Conservation (phyloP, 2,888 invertebrate species). For the Leucophenga montana region DNA sequence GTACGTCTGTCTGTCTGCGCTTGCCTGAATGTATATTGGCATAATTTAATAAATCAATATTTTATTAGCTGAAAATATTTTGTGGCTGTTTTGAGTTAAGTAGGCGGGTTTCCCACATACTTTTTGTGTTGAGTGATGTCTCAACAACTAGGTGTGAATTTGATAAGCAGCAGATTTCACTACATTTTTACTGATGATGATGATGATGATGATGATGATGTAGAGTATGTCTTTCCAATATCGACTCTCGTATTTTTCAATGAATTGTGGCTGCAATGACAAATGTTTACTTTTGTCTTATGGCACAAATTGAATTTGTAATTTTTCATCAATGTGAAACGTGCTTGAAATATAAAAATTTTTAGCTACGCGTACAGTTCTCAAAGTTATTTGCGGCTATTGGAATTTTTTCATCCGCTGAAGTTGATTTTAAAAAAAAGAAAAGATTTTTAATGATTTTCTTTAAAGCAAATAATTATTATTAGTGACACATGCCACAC, state of each 20-base stretch:
- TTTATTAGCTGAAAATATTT: conserved; percentile 59
- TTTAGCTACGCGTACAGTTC: too few relatives aligned
- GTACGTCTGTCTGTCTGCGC: conserved; percentile 20
- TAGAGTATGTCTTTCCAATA: not conserved
- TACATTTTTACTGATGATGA: not conserved
- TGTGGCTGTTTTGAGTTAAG: conserved; percentile 27
- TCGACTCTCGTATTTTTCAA: not conserved
- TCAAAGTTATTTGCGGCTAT: not conserved
- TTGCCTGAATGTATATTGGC: conserved; percentile 33
- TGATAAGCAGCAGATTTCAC: conserved; percentile 37
- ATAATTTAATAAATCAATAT: conserved; percentile 65
- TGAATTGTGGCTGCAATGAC: not conserved
- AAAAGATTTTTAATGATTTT: conserved; percentile 19
- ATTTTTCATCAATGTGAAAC: conserved; percentile 27
- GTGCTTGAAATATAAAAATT: conserved; percentile 22
- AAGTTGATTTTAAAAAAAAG: too few relatives aligned
- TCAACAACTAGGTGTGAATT: conserved; percentile 41
- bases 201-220: not conserved
- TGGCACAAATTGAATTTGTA: conserved; percentile 17
- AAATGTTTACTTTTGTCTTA: conserved; percentile 20
- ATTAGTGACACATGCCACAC: not conserved
- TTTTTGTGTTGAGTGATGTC: conserved; percentile 22
- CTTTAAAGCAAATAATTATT: not conserved
- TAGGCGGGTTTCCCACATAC: not conserved
- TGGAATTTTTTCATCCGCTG: too few relatives aligned